These are phyloP conservation scores for Poecilia wingei DNA, from an alignment of 2,797 vertebrate genomes.

Conservation along the genomic window DNA sequence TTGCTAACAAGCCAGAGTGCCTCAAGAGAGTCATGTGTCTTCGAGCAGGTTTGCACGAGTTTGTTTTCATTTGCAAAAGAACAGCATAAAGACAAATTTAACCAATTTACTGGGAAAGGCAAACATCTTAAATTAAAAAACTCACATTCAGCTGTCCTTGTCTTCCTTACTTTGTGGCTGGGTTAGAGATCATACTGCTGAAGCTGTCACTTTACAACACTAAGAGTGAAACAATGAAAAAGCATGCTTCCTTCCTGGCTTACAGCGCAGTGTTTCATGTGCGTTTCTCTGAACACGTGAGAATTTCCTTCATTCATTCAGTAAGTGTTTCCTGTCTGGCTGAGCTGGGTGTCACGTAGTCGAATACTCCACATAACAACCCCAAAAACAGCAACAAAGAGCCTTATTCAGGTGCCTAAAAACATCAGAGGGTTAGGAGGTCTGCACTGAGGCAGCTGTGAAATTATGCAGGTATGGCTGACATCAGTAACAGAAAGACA, in stretches of 20 bases:
- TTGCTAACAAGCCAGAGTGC: slow-evolving; percentile 68
- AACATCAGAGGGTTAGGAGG: slow-evolving; percentile 11
- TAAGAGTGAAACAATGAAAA: slow-evolving; percentile 50
- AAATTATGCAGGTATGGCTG: slow-evolving; percentile 34
- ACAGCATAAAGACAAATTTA: slow-evolving; percentile 20
- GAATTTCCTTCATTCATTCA: slow-evolving; percentile 79
- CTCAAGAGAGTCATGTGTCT: slow-evolving; percentile 60
- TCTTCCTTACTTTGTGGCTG: slow-evolving; percentile 10
- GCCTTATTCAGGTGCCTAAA: neutral
- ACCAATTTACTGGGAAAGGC: neutral
- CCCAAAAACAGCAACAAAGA: slow-evolving; percentile 8
- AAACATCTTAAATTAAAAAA: neutral
- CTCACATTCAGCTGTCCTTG: slow-evolving; percentile 9
- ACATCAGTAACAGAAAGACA: slow-evolving; percentile 18
- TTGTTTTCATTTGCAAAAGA: slow-evolving; percentile 46
- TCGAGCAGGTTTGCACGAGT: slow-evolving; percentile 60
- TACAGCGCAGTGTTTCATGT: slow-evolving; percentile 49
- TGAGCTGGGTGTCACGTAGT: slow-evolving; percentile 40
- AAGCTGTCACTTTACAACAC: slow-evolving; percentile 33
- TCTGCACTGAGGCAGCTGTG: slow-evolving; percentile 19
- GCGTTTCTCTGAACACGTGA: slow-evolving; percentile 58
- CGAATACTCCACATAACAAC: slow-evolving; percentile 31
- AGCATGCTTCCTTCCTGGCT: slow-evolving; percentile 77
- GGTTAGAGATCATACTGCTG: slow-evolving; percentile 24
- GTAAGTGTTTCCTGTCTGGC: slow-evolving; percentile 72